Evolutionary conservation across 2,113 vertebrate genomes (phyloP).

Genomic region (Tamias sibiricus): DNA sequence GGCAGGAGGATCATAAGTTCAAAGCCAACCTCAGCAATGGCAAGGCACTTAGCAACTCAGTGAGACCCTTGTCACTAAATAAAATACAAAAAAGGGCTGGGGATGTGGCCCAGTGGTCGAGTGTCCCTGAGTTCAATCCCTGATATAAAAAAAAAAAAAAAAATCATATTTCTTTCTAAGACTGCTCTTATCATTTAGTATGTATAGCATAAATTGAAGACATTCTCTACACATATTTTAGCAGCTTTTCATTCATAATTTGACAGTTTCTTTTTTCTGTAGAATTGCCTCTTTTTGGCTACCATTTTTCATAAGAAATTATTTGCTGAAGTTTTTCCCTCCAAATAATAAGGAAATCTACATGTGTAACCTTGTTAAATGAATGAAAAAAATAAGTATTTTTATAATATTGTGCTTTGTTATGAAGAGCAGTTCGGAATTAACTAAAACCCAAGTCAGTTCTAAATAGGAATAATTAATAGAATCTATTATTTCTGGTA

Average conservation of each 20-base stretch:
- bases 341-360: background rate
- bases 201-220: conserved; percentile 61
- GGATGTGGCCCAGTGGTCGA: too few species aligned
- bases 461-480: background rate
- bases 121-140: too few species aligned
- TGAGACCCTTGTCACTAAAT: too few species aligned
- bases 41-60: too few species aligned
- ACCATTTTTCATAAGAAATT: background rate
- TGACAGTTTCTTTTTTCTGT: background rate
- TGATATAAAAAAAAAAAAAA: too few species aligned
- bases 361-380: conserved; percentile 20
- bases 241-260: conserved; percentile 31
- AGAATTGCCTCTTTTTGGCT: conserved; percentile 31
- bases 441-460: background rate
- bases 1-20: too few species aligned
- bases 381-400: background rate
- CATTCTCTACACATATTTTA: conserved; percentile 45
- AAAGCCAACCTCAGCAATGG: too few species aligned
- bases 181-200: conserved; percentile 52
- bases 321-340: conserved; percentile 33
- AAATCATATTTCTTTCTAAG: conserved; percentile 70
- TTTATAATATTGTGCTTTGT: conserved; percentile 5
- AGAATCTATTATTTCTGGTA: background rate
- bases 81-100: too few species aligned
- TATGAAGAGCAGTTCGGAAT: background rate